phyloP scores from a whole-genome alignment of 2,888 invertebrate species.

The Rhodophaea formosa region DNA sequence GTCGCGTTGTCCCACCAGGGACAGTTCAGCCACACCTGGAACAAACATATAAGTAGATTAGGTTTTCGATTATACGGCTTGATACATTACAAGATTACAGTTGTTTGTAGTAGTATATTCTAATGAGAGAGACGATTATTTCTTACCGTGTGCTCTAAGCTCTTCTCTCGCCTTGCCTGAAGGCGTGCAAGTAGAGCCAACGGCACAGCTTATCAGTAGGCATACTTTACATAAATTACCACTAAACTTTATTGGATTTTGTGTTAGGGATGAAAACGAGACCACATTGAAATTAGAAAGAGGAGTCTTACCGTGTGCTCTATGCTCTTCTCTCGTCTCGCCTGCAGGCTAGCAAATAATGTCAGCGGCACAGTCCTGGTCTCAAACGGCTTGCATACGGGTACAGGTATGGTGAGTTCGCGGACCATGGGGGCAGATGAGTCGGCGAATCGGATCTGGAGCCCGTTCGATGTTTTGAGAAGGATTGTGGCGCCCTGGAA shows the following conservation, averaged over 20 bases:
- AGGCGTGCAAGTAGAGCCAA: too few species aligned
- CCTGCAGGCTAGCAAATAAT: slow-evolving; percentile 87
- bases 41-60: background rate
- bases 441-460: slow-evolving; percentile 77
- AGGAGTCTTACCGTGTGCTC: slow-evolving; percentile 87
- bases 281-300: too few species aligned
- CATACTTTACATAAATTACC: too few species aligned
- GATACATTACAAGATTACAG: too few species aligned
- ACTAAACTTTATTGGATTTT: too few species aligned
- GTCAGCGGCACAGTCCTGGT: slow-evolving; percentile 82
- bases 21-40: slow-evolving; percentile 87
- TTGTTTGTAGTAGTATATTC: too few species aligned
- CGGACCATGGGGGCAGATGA: slow-evolving; percentile 55
- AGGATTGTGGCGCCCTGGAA: slow-evolving; percentile 81
- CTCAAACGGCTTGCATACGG: slow-evolving; percentile 84
- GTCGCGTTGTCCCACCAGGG: slow-evolving; percentile 89
- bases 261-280: too few species aligned
- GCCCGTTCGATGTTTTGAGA: slow-evolving; percentile 85
- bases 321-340: slow-evolving; percentile 84
- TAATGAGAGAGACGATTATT: too few species aligned
- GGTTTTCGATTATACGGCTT: background rate
- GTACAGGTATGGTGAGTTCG: slow-evolving; percentile 79
- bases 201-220: too few species aligned
- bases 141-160: too few species aligned
- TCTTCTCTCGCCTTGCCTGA: too few species aligned